Evolutionary conservation across 1,140 invertebrate species (phyloP), one percentile per base, ranked within the genome.

Genomic region (Tenebrio molitor): DNA sequence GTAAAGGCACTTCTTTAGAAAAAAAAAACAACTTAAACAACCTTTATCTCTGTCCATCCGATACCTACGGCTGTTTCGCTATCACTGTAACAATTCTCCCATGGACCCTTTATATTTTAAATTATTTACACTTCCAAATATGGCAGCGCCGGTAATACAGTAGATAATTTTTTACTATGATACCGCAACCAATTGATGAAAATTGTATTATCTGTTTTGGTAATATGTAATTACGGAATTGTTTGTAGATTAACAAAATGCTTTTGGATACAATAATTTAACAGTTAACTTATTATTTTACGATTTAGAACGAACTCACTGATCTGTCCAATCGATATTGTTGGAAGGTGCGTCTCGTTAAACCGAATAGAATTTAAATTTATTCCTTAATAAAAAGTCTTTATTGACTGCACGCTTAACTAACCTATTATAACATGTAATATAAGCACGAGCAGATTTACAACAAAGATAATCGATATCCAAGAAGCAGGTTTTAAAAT

Each of bases 121-220:
- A 58, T 58, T 58, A 58, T 58, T 58, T 58, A 58, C 23, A 58
- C 50, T 58, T 58, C 50, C 50, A 58, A 58, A 58, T 58, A 58
- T 29, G 50, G 50, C 29, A 25, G 12, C 23, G 23, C 2, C 12
- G n/a, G 50, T 58, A 58, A 58, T 58, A 58, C 50, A 58, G 21
- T 29, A 58, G 50, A 23, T 58, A 58, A 58, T 58, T 58, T n/a
- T 58, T 58, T 58, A 58, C n/a, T 23, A 53, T 53, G 46, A 10
- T 58, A 66, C 21, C 64, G 39, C 14, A 66, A 25, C 64, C 12
- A 66, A 66, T 66, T 33, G 36, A 66, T 42, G 14, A 25, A 66
- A 66, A 66, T 66, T 66, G 19, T 66, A 21, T 44, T 65, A 42
- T 65, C 64, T 36, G 23, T 33, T 66, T 66, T 42, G 64, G 64